Conservation (phyloP, 2,113 vertebrate species). For the Varanus salvator region DNA sequence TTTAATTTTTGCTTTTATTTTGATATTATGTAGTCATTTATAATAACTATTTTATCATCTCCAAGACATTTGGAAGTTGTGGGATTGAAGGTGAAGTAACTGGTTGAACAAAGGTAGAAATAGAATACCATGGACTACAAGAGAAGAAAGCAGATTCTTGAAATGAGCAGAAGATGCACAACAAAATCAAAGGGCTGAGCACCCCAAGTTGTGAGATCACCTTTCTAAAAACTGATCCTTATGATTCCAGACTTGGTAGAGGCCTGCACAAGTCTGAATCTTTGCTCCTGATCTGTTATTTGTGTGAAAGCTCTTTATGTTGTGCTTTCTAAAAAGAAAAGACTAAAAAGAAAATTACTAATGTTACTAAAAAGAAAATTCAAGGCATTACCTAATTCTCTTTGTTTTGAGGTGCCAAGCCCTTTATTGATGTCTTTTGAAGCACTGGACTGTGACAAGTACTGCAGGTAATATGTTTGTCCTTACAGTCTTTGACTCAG, state of each 20-base stretch:
- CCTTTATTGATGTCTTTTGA: slow-evolving; percentile 34
- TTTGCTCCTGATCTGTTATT: neutral
- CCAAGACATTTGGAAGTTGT: neutral
- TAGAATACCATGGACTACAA: neutral
- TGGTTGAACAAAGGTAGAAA: neutral
- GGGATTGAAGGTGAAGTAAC: neutral
- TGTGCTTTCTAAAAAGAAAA: too few species aligned
- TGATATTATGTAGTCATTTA: too few species aligned
- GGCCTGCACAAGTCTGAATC: neutral
- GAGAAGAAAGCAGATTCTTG: neutral
- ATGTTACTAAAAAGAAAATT: too few species aligned
- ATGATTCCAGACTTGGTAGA: neutral
- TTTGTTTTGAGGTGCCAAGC: slow-evolving; percentile 17
- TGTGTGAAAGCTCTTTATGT: neutral
- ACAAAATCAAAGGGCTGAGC: neutral
- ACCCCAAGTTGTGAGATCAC: neutral
- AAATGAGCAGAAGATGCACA: neutral
- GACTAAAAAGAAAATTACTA: too few species aligned
- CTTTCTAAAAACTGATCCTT: neutral
- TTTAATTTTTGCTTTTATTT: neutral
- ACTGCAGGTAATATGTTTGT: slow-evolving; percentile 35
- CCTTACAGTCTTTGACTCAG: slow-evolving; percentile 7
- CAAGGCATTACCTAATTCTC: slow-evolving; percentile 24
- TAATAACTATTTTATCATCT: neutral
- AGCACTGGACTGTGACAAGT: slow-evolving; percentile 19